Base-by-base conservation (phyloP, 2,888 invertebrate species). In the Odontomyia ornata region DNA sequence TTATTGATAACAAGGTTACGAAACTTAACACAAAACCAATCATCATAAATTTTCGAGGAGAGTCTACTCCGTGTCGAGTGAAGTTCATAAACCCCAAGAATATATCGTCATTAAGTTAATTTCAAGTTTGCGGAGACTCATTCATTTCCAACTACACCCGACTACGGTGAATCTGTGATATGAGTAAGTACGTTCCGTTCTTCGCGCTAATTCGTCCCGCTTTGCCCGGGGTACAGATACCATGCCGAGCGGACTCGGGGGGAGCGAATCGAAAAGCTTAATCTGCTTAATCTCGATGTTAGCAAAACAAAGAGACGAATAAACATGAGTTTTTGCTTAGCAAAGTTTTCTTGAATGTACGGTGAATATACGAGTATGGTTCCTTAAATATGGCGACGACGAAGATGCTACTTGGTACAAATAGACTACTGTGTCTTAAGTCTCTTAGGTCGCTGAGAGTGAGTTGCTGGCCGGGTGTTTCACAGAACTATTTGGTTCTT, bases 51-150 rank as follows among this genome's bases (percentile, higher is more conserved):
- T 64, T 25, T 23, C 25, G 23, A 60, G 36, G 36, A 36, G 36
- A 36, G 57, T 5, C 57, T 60, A 25, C 57, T 52, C n/a, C 52
- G 36, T 9, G 36, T 5, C 3, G 36, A 52, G 52, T 21, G 57
- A 60, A 60, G 57, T 60, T 60, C 57, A 60, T 60, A 60, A 60
- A 60, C 57, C 57, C 57, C 57, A 60, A 60, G 57, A 60, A 60
- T 5, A 23, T 18, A 25, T 60, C 25, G 25, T 60, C 57, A 60
- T 60, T 60, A 60, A 60, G 57, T 60, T 60, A 13, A 60, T 60
- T 52, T 60, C 21, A 18, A 60, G 57, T 18, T 60, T 9, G 56
- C 7, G 25, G 57, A 60, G 64, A 30, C 30, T 64, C 60, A 60
- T 60, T 23, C 23, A 60, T 23, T 23, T 60, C 23, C 36, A 36